A percentile compares a stretch with the other conserved stretches of the same genome.
These are phyloP conservation scores for Macrophya annulata DNA, from an alignment of 2,888 invertebrate species.

Conservation along the genomic window DNA sequence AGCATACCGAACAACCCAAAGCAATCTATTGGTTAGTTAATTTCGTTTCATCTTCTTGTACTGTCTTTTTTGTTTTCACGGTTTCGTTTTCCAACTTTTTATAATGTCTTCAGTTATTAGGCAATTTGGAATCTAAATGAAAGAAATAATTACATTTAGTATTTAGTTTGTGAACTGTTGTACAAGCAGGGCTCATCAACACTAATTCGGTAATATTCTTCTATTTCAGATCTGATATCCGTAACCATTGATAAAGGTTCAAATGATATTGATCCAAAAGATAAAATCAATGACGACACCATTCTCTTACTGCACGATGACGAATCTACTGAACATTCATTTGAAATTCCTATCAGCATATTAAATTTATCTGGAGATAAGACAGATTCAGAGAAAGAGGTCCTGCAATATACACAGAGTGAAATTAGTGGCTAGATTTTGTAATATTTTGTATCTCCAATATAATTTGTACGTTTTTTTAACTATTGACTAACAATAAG, in stretches of 20 bases:
- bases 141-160: neutral
- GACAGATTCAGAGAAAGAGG: neutral
- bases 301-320: neutral
- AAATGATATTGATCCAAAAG: neutral
- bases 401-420: neutral
- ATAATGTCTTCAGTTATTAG: too few species aligned
- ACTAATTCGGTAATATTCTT: neutral
- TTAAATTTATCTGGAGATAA: neutral
- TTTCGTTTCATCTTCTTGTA: neutral
- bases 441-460: neutral
- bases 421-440: neutral
- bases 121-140: too few species aligned
- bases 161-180: neutral
- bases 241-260: neutral
- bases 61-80: neutral
- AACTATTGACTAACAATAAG: neutral
- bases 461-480: neutral
- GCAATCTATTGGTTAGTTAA: neutral
- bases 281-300: neutral
- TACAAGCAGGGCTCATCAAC: neutral
- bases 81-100: neutral
- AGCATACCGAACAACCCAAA: neutral
- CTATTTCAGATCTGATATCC: neutral
- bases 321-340: neutral
- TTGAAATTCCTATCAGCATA: too few species aligned